These are phyloP conservation scores for Acestrorhynchus altus DNA, from an alignment of 2,797 vertebrate species.

Conservation along the genomic window DNA sequence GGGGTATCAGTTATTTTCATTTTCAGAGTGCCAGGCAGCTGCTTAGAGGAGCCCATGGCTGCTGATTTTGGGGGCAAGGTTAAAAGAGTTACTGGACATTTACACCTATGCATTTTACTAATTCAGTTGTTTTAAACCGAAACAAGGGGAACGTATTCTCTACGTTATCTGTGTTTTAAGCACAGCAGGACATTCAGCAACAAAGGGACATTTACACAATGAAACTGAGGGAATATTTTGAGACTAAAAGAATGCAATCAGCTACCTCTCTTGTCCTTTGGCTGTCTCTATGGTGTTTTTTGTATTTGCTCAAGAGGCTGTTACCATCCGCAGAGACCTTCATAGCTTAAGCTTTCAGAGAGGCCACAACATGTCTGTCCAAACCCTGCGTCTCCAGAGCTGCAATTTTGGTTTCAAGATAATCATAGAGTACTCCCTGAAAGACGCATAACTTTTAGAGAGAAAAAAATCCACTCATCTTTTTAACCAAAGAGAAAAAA, in stretches of 20 bases:
- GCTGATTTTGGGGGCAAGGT: no score
- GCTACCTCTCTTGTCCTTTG: background rate
- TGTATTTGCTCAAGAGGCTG: constrained; percentile 1
- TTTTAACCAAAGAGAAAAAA: constrained; percentile 13
- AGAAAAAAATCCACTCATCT: constrained; percentile 35
- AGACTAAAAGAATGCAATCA: background rate
- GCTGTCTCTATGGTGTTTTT: background rate
- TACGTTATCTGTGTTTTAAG: background rate
- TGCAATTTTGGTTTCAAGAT: constrained; percentile 63
- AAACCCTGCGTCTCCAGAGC: constrained; percentile 28
- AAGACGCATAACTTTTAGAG: constrained; percentile 36
- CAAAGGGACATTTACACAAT: background rate
- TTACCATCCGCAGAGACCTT: constrained; percentile 22
- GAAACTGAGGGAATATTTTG: background rate
- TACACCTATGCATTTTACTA: no score
- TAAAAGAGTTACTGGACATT: no score
- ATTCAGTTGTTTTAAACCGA: background rate
- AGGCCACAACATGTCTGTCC: constrained; percentile 38
- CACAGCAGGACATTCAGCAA: background rate
- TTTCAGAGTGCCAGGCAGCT: no score
- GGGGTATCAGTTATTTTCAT: no score
- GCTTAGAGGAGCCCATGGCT: no score
- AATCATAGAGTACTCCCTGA: constrained; percentile 48
- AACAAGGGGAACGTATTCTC: background rate
- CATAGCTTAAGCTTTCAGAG: constrained; percentile 36